These are phyloP conservation scores for Tuta absoluta DNA, from an alignment of 2,888 invertebrate species.

Conservation along the genomic window DNA sequence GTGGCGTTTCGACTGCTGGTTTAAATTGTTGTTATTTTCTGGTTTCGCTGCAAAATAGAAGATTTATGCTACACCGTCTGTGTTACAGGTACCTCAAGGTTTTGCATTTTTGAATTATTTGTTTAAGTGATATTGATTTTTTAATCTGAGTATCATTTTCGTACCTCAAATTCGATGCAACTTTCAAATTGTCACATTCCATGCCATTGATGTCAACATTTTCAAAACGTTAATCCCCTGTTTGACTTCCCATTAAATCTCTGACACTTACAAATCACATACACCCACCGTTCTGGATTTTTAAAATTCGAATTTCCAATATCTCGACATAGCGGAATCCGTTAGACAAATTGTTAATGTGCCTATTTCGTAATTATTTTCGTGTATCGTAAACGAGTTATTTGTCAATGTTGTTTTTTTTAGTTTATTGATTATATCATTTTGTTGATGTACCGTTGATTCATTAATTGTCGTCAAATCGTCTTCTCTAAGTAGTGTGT, in stretches of 20 bases:
- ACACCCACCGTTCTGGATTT: background rate
- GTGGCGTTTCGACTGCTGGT: constrained; percentile 3
- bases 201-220: background rate
- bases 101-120: no score
- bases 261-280: constrained; percentile 4
- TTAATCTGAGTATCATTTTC: background rate
- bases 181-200: background rate
- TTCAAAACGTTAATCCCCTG: constrained; percentile 1
- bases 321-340: background rate
- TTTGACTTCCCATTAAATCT: constrained; percentile 2
- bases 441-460: constrained; percentile 1
- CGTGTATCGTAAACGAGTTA: background rate
- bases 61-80: background rate
- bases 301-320: background rate
- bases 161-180: no score
- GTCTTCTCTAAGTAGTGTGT: background rate
- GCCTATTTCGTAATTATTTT: constrained; percentile 5
- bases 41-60: background rate
- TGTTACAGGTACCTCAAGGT: no score
- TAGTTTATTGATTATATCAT: background rate
- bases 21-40: constrained; percentile 12
- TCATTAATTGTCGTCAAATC: background rate
- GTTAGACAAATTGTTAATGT: constrained; percentile 4
- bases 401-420: background rate
- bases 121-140: background rate